Evolutionary conservation across 2,888 invertebrate species (phyloP).

Genomic region (Scaptomyza caliginosa): DNA sequence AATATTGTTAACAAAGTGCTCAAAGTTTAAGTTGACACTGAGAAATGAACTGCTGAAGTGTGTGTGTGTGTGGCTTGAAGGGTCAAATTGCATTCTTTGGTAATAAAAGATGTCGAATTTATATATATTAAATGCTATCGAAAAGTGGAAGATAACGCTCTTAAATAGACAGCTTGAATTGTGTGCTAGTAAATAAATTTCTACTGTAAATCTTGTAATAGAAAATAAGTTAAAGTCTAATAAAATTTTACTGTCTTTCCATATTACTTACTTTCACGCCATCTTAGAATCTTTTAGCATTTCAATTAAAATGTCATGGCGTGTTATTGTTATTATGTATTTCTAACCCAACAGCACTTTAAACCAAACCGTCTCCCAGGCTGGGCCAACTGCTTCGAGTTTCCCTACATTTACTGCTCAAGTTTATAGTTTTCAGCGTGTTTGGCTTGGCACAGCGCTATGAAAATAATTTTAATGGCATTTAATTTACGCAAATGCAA

Average conservation of each 20-base stretch:
- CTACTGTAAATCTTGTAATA: too few species aligned
- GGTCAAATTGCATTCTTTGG: not conserved
- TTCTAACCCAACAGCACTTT: conserved; percentile 24
- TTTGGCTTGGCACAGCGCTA: conserved; percentile 29
- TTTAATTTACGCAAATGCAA: conserved; percentile 78
- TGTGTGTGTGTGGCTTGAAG: conserved; percentile 15
- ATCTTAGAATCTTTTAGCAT: conserved; percentile 18
- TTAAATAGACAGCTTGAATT: not conserved
- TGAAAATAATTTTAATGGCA: conserved; percentile 79
- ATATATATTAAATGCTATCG: not conserved
- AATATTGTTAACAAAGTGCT: conserved; percentile 63
- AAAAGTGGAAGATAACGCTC: not conserved
- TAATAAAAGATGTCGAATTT: conserved; percentile 3
- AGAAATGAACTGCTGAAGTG: conserved; percentile 30
- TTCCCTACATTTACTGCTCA: conserved; percentile 7
- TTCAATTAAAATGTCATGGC: conserved; percentile 66
- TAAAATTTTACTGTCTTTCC: not conserved
- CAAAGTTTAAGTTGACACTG: conserved; percentile 43
- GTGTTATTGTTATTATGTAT: conserved; percentile 65
- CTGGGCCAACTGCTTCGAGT: not conserved
- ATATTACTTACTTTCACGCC: not conserved
- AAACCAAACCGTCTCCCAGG: not conserved
- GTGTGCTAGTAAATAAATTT: not conserved
- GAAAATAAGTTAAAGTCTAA: not conserved
- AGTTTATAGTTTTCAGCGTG: conserved; percentile 45